Base-by-base conservation (phyloP, 2,113 vertebrate species). In the Colistium nudipinnis region DNA sequence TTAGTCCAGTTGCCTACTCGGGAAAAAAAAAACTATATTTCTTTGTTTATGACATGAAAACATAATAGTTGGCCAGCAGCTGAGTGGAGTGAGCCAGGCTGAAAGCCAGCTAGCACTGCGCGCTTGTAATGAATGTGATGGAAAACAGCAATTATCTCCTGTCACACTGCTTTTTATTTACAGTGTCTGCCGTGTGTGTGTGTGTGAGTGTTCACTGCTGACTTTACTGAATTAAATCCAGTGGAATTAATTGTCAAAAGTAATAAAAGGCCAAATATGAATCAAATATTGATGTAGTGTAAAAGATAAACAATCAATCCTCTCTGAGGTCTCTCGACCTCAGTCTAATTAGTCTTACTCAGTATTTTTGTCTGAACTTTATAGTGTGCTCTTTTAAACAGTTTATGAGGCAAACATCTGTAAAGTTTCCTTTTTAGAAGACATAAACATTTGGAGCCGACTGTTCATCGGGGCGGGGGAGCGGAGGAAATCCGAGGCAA, bases 381-480 rank as follows among this genome's bases (percentile, higher is more conserved):
- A n/a, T n/a, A n/a, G 17, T 38, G 6, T 43, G 39, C 39, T 43
- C 17, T 7, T 45, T n/a, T 17, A 14, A 43, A 2, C 8, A 14
- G 7, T 17, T 17, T 41, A 1, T 22, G 10, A 4, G 20, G 9
- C 22, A 13, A 3, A 45, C 22, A 9, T 24, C 4, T 45, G 1
- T 24, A 20, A 45, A 16, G 19, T 4, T 22, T 45, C 20, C n/a
- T 22, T 24, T 20, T 8, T 45, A 22, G 19, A 22, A 12, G 20
- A 5, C 4, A 36, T 8, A 47, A 22, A 48, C 20, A 59, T 65
- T 17, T 60, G 22, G 22, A 66, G 4, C 35, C 17, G 44, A 31
- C 52, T 69, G 52, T 38, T 70, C 11, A 16, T 75, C 51, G 62
- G 65, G 3, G 56, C n/a, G n/a, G n/a, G n/a, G n/a, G n/a, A n/a